Base-by-base conservation (phyloP, 1,140 invertebrate species). In the Aradophagus sp. region DNA sequence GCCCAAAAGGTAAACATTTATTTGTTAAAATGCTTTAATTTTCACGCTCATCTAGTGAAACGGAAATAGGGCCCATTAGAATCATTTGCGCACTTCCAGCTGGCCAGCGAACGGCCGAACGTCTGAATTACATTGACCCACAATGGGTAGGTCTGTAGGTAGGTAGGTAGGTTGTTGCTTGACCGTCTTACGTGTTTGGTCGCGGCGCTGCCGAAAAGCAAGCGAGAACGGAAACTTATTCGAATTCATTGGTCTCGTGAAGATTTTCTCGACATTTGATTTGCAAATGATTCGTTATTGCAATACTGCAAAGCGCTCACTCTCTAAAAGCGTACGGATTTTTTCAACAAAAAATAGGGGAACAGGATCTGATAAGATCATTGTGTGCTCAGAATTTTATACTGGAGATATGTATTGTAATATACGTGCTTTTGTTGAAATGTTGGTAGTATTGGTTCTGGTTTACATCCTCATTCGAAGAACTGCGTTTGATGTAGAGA, bases 101-200 rank as follows among this genome's bases (percentile, higher is more conserved):
- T 50, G 62, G 56, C 76, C 53, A 53, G 47, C 31, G 61, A 77
- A 74, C 59, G 44, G 59, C 56, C 26, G 50, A 55, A 59, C 63
- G 69, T 47, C 77, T 82, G 82, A 85, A 83, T 84, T 79, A 42
- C 77, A 84, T 85, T 85, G 79, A 84, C 83, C 82, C 55, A 84
- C 74, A 78, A 83, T 81, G 48, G 73, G 52, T 61, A 55, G 56
- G 58, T 77, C 72, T 68, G 56, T 74, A 65, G 75, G 61, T 76
- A 74, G 75, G 61, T 76, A 74, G 71, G 68, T 61, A 69, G 55
- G 55, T 72, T 67, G 53, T 53, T 45, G 58, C 29, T 48, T 76
- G 75, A 77, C 80, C 75, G 77, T 75, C 52, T 76, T 76, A 72
- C 65, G 44, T 70, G 62, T 62, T 62, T 19, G 50, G 38, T 62